Evolutionary conservation across 35 echinoderm and acorn worm species (phyloP).

Genomic region (Chiridota heheva): DNA sequence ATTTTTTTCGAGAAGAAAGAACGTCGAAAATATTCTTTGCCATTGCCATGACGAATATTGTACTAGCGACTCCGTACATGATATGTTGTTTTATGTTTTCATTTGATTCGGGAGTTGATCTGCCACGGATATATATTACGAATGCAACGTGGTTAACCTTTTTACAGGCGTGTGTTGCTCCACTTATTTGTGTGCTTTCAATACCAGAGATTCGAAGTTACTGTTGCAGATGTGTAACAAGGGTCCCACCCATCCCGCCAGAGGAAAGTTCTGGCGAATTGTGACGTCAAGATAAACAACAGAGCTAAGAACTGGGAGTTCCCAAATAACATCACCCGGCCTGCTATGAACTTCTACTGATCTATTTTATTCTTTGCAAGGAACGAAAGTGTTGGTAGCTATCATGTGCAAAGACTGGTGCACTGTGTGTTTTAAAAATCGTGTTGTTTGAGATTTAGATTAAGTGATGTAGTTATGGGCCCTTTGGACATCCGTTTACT

Average conservation of each 20-base stretch:
- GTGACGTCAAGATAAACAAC: too few species aligned
- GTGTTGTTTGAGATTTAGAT: too few species aligned
- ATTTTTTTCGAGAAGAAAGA: constrained; percentile 78
- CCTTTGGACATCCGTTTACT: too few species aligned
- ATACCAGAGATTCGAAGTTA: constrained; percentile 54
- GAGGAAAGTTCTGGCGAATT: too few species aligned
- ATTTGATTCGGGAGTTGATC: constrained; percentile 27
- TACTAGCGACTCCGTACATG: constrained; percentile 89
- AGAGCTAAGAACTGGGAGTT: too few species aligned
- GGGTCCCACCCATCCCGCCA: not conserved
- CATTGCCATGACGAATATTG: constrained; percentile 56
- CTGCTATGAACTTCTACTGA: too few species aligned
- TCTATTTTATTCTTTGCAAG: too few species aligned
- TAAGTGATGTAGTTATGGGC: too few species aligned
- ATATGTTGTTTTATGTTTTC: constrained; percentile 71
- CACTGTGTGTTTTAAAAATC: too few species aligned
- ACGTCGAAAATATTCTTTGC: constrained; percentile 63
- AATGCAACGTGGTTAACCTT: constrained; percentile 85
- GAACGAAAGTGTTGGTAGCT: too few species aligned
- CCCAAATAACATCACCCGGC: too few species aligned
- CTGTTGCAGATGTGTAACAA: constrained; percentile 18
- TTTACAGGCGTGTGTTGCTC: constrained; percentile 75
- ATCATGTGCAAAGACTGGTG: too few species aligned
- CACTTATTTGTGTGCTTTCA: constrained; percentile 59
- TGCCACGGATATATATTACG: constrained; percentile 61